Base-by-base conservation (phyloP, 2,888 invertebrate genomes). In the Apoderus coryli region DNA sequence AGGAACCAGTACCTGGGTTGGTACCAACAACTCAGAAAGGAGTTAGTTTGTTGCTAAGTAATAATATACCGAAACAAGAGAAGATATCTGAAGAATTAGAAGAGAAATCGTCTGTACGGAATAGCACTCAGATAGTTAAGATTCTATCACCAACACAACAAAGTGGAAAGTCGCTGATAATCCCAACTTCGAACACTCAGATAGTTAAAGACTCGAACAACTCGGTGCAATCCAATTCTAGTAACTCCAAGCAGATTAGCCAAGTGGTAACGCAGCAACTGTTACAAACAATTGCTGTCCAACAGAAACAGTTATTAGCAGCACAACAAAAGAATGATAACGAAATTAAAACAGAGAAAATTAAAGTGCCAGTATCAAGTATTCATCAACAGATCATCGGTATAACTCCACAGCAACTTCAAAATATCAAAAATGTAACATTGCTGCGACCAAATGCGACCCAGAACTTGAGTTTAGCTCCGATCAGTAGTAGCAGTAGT, bases 101-200 rank as follows among this genome's bases (percentile, higher is more conserved):
- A n/a, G n/a, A n/a, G n/a, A n/a, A n/a, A n/a, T n/a, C n/a, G n/a
- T 19, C 19, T n/a, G 7, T n/a, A n/a, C 19, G 7, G n/a, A n/a
- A 6, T n/a, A 19, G n/a, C 7, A 19, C 7, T n/a, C 31, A 37
- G 4, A 37, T 39, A 37, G 57, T 60, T 6, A 59, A 58, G 48
- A 57, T 60, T 19, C 45, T 60, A 27, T 52, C 58, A 5, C 51
- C 57, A 2, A 47, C 48, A 15, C 54, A 55, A 37, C n/a, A n/a
- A n/a, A n/a, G n/a, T n/a, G 57, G 56, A 30, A 55, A 62, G 41
- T 58, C 63, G 1, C 52, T 65, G 6, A 64, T 65, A 40, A 58
- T 64, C 32, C 60, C 64, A 1, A 56, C 59, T 3, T 47, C 56
- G 7, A 57, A 59, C 36, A 43, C 56, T n/a, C 47, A 52, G 27